Evolutionary conservation across 2,888 invertebrate genomes (phyloP), one percentile per base, ranked within the genome.

Genomic region (Drosophila greeni): DNA sequence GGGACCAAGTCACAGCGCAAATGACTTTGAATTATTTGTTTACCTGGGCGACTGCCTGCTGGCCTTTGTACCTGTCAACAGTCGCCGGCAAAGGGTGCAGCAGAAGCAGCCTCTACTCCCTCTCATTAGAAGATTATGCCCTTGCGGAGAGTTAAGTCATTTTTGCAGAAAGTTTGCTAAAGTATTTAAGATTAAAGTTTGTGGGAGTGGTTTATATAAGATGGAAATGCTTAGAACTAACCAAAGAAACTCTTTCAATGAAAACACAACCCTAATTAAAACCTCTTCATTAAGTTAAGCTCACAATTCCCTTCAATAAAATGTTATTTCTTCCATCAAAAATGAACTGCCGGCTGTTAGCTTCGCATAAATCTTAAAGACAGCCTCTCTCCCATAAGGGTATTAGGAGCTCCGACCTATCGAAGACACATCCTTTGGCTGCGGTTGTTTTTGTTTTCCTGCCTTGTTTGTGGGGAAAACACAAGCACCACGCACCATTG

Each of bases 21-120:
- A 80, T 78, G 82, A 78, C 82, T 81, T 81, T 82, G 81, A 82
- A 81, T 82, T 82, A 82, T 82, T 82, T 82, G 81, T 82, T 82
- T 82, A 82, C 81, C 78, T 74, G 62, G 37, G 66, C 49, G 39
- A 58, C 52, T 45, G 65, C 65, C 61, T 62, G 61, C 31, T 60
- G 45, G 59, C 59, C 59, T 60, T 56, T 62, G n/a, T 59, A 31
- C 40, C 56, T 51, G 55, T 36, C 49, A 18, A 16, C 20, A 45
- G 45, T 29, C 37, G 33, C 34, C 42, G 31, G 62, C 36, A 52
- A 53, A 39, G 42, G 56, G 43, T 34, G 57, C 45, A 34, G 26
- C 36, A 29, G 39, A 12, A 39, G 37, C 52, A 39, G 37, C 52
- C 49, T 16, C 43, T 43, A 9, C 31, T 24, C 45, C n/a, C n/a